Conservation (phyloP, 2,888 invertebrate genomes). For the Cylindroiulus punctatus region DNA sequence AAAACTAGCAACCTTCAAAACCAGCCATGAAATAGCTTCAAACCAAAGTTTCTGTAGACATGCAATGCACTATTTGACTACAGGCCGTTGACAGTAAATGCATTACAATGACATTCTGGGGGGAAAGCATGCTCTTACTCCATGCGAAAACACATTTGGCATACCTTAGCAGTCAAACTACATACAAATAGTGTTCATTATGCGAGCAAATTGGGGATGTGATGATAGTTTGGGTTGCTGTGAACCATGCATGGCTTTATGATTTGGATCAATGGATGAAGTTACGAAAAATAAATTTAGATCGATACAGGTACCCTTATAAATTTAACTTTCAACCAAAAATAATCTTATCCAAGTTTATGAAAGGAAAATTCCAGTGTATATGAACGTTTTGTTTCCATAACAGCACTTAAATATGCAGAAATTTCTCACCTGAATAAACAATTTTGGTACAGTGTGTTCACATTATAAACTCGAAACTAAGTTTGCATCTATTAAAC, state of each 20-base stretch:
- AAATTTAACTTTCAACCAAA: too few relatives aligned
- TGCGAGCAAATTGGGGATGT: background rate
- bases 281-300: too few relatives aligned
- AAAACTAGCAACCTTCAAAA: background rate
- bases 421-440: too few relatives aligned
- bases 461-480: background rate
- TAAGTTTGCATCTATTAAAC: background rate
- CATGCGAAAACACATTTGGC: background rate
- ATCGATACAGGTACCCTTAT: too few relatives aligned
- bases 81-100: background rate
- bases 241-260: constrained; percentile 37
- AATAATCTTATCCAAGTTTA: too few relatives aligned
- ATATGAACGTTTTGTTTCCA: background rate
- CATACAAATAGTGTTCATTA: background rate
- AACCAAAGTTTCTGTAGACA: background rate
- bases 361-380: background rate
- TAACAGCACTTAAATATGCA: too few relatives aligned
- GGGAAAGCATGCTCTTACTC: background rate
- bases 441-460: background rate
- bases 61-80: constrained; percentile 3
- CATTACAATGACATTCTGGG: too few relatives aligned
- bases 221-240: background rate
- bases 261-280: too few relatives aligned
- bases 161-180: background rate
- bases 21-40: background rate